Conservation (phyloP, 2,113 vertebrate species). For the Cephalopterus ornatus region DNA sequence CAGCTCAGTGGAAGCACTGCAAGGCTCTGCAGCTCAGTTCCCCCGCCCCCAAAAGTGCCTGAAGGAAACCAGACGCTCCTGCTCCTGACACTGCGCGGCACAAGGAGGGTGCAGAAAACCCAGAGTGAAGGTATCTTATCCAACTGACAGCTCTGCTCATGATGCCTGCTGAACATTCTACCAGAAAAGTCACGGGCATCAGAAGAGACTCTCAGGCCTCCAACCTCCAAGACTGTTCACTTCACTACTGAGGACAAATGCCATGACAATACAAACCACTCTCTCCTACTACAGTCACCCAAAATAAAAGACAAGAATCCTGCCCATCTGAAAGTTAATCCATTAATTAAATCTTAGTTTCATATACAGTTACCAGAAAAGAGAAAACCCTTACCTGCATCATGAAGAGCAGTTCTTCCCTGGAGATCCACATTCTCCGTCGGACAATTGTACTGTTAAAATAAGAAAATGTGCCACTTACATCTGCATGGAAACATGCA, state of each 20-base stretch:
- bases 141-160: accelerated
- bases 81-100: neutral
- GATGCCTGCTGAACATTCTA: accelerated
- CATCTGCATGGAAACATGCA: neutral
- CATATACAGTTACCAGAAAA: neutral
- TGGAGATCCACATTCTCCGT: slow-evolving; percentile 93
- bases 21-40: neutral
- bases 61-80: accelerated
- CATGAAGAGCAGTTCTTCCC: slow-evolving; percentile 91
- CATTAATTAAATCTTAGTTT: neutral
- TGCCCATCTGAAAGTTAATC: neutral
- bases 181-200: neutral
- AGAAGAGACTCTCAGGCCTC: neutral
- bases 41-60: neutral
- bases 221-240: neutral
- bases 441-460: slow-evolving; percentile 89
- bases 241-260: neutral
- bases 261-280: neutral
- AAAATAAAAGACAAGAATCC: neutral
- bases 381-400: slow-evolving; percentile 80
- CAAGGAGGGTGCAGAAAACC: accelerated
- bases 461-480: neutral
- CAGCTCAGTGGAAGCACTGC: neutral
- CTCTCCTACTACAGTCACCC: neutral
- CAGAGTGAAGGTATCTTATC: neutral